Evolutionary conservation across 1,140 invertebrate species (phyloP).

Genomic region (Streblospio benedicti): DNA sequence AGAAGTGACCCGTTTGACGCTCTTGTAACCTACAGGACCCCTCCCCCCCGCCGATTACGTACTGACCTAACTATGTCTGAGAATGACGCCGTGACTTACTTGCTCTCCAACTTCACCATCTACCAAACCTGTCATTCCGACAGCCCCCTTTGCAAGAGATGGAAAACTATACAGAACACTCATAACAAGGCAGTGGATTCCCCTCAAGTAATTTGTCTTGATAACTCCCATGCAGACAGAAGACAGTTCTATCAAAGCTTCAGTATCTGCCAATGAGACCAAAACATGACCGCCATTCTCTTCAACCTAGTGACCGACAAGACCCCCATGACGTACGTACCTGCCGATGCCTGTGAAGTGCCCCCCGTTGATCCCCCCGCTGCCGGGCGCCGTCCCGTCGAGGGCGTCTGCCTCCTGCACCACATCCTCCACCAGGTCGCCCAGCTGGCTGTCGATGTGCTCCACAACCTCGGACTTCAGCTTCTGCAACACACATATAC

Average conservation of each 20-base stretch:
- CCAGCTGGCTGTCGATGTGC: slow-evolving; percentile 28
- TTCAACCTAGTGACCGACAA: background rate
- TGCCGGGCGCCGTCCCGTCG: slow-evolving; percentile 17
- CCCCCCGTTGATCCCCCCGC: background rate
- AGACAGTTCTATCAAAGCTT: too few relatives aligned
- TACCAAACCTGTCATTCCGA: background rate
- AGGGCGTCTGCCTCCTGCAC: slow-evolving; percentile 34
- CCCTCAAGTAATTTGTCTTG: too few relatives aligned
- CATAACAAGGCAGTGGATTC: background rate
- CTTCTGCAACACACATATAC: slow-evolving; percentile 24
- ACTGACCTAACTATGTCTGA: too few relatives aligned
- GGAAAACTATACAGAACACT: background rate
- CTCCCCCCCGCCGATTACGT: too few relatives aligned
- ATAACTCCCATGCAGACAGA: too few relatives aligned
- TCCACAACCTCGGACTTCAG: slow-evolving; percentile 29
- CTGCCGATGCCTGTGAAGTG: background rate
- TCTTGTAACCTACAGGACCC: too few relatives aligned
- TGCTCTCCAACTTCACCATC: background rate
- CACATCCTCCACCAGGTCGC: slow-evolving; percentile 32
- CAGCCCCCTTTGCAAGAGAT: background rate
- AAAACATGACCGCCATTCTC: background rate
- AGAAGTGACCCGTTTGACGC: too few relatives aligned
- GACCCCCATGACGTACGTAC: background rate
- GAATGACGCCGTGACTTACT: too few relatives aligned
- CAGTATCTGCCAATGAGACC: too few relatives aligned